phyloP scores from a whole-genome alignment of 2,113 vertebrate genomes.

The Tringa solitaria region DNA sequence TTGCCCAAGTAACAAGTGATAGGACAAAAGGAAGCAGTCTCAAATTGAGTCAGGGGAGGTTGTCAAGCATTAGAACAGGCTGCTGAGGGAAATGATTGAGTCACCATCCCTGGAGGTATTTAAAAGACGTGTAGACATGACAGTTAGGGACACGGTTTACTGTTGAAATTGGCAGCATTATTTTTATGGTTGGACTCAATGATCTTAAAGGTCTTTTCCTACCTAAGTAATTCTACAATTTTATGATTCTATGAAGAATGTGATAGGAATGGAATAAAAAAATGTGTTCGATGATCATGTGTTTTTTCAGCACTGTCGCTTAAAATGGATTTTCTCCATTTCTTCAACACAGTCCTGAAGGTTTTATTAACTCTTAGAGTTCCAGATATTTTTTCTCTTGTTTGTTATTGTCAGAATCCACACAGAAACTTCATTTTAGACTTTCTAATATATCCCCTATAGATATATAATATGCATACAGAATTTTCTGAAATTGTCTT shows the following conservation, averaged over 20 bases:
- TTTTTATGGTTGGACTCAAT: rapidly evolving
- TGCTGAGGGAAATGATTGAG: neutral
- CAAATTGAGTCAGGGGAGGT: rapidly evolving
- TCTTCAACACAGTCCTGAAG: neutral
- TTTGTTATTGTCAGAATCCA: neutral
- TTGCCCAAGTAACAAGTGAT: neutral
- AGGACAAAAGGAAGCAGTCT: neutral
- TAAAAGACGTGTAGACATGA: neutral
- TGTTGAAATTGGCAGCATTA: neutral
- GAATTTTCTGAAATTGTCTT: neutral
- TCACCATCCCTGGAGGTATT: neutral
- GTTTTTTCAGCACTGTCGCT: neutral
- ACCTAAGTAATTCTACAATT: neutral
- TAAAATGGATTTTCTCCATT: neutral
- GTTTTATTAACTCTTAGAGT: neutral
- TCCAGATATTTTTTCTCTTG: neutral
- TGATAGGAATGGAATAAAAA: neutral
- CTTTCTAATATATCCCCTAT: neutral
- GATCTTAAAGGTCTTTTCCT: neutral
- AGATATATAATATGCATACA: neutral
- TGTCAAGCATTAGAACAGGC: neutral
- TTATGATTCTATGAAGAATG: neutral
- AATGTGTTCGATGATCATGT: rapidly evolving
- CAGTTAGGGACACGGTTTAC: neutral
- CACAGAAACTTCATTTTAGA: neutral